Evolutionary conservation across 2,113 vertebrate genomes (phyloP), one percentile per base, ranked within the genome.

Genomic region (Macrotis lagotis): DNA sequence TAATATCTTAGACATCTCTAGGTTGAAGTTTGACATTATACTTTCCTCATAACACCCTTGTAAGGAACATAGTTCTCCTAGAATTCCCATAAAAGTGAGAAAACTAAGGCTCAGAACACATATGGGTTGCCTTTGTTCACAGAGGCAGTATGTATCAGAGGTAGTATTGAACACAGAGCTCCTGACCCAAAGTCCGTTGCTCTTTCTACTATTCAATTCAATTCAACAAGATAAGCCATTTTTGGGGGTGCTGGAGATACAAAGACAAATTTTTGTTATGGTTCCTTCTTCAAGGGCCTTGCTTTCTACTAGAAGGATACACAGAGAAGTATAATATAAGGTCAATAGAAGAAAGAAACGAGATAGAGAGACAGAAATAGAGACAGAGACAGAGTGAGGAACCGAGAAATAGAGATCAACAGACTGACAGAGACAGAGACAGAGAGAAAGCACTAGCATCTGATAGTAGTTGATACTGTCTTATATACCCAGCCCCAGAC

Each of bases 71-170:
- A 28, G 55, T 3, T 1, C 51, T 59, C 48, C n/a, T 89, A 47
- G 26, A 88, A 55, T 92, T 93, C 50, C 91, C 26, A 92, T 48
- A 93, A 0, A 1, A 89, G 25, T 88, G 48, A 53, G 91, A 47
- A 96, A 92, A 74, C 51, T 25, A 26, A 92, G 91, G 90, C 50
- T 96, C 93, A 48, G 37, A 88, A 53, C 51, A 91, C 2, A 50
- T 59, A 9, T 93, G 90, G 19, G 37, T 4, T 52, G 52, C 83
- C 91, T 50, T 59, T 90, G 92, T 51, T 25, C 55, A 50, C 66
- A 93, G 59, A 48, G 59, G 26, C 47, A 89, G 89, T 89, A 53
- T 19, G 59, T 95, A 50, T 28, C 74, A 93, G 52, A 93, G 88
- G 50, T 90, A 83, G 50, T 8, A 48, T 83, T 59, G 55, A 59